A percentile compares a stretch with the other conserved stretches of the same genome.
Conservation (phyloP, 2,888 invertebrate species). For the Pegoplata infirma region DNA sequence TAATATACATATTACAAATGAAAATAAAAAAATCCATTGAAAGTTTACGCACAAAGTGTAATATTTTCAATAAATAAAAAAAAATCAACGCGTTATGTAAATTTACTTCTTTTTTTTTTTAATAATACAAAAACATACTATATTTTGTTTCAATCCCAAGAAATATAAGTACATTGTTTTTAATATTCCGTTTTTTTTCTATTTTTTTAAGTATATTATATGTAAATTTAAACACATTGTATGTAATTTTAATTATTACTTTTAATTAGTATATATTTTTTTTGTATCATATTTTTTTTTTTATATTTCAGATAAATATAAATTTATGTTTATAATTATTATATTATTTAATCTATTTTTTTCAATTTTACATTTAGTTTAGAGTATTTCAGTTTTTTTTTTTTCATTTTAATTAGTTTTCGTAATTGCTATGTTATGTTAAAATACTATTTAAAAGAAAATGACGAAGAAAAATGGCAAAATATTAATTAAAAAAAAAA, state of each 20-base stretch:
- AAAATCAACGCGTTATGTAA: constrained; percentile 37
- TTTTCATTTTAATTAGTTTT: constrained; percentile 46
- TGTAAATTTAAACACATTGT: constrained; percentile 42
- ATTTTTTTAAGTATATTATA: constrained; percentile 11
- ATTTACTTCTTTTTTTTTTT: constrained; percentile 33
- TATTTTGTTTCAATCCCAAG: neutral
- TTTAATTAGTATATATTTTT: constrained; percentile 26
- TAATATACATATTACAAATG: constrained; percentile 8
- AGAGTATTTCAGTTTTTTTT: constrained; percentile 22
- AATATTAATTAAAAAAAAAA: constrained; percentile 35
- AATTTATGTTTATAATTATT: constrained; percentile 67
- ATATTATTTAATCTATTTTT: constrained; percentile 40
- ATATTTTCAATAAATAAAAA: constrained; percentile 22
- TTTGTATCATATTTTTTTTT: constrained; percentile 50
- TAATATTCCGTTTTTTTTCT: constrained; percentile 11
- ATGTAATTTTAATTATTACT: constrained; percentile 33
- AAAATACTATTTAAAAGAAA: constrained; percentile 35
- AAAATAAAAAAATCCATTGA: constrained; percentile 37
- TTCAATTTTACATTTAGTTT: constrained; percentile 34
- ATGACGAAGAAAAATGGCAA: constrained; percentile 30
- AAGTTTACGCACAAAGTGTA: constrained; percentile 35
- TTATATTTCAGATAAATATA: constrained; percentile 48
- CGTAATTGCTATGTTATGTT: constrained; percentile 51
- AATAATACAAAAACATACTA: constrained; percentile 14
- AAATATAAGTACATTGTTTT: constrained; percentile 11